These are phyloP conservation scores for Frankliniella fusca DNA, from an alignment of 2,888 invertebrate genomes.

Conservation along the genomic window DNA sequence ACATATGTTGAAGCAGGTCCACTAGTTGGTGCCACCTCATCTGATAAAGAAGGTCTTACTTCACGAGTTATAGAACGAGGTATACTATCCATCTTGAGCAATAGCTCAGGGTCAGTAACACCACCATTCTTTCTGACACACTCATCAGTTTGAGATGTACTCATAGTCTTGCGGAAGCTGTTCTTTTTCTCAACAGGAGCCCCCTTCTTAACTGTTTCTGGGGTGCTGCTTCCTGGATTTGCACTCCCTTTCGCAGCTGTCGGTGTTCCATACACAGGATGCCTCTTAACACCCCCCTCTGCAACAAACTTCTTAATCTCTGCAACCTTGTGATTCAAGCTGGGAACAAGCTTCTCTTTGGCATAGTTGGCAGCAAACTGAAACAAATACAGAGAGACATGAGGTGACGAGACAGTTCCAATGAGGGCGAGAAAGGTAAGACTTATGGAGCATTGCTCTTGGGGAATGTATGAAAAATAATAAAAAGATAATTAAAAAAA, in stretches of 20 bases:
- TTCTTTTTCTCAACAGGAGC: slow-evolving; percentile 55
- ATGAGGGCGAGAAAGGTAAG: not conserved
- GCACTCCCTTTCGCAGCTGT: not conserved
- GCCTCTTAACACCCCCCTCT: slow-evolving; percentile 42
- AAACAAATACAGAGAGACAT: slow-evolving; percentile 39
- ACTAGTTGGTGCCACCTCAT: slow-evolving; percentile 44
- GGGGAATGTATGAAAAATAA: no score
- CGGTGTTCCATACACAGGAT: not conserved
- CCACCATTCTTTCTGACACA: slow-evolving; percentile 50
- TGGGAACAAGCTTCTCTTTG: slow-evolving; percentile 79
- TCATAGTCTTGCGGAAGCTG: slow-evolving; percentile 62
- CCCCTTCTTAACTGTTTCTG: slow-evolving; percentile 40
- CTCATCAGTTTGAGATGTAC: slow-evolving; percentile 36
- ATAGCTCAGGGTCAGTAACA: slow-evolving; percentile 64
- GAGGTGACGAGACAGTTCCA: not conserved
- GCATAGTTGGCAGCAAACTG: slow-evolving; percentile 87
- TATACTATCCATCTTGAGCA: slow-evolving; percentile 62
- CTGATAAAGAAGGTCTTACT: slow-evolving; percentile 52
- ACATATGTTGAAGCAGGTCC: slow-evolving; percentile 58
- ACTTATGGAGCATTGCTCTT: no score
- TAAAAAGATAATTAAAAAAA: not conserved
- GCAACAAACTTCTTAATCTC: slow-evolving; percentile 66
- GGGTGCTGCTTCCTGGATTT: not conserved
- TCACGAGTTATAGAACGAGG: slow-evolving; percentile 59
- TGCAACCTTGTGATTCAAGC: slow-evolving; percentile 69